Conservation (phyloP, 1,140 invertebrate genomes). For the Aporrectodea caliginosa region DNA sequence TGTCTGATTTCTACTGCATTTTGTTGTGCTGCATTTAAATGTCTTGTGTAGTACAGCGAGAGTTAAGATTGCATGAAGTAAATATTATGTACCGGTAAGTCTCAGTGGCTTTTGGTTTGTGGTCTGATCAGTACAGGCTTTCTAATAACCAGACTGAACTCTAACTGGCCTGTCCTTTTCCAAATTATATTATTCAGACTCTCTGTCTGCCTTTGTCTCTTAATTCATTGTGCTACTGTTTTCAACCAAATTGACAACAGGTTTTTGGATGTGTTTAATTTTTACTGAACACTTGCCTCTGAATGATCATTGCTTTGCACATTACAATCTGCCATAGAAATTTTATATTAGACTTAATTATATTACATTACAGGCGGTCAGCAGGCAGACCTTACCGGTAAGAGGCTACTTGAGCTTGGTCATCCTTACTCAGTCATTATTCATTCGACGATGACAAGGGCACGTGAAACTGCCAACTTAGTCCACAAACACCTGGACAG, state of each 20-base stretch:
- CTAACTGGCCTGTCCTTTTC: no score
- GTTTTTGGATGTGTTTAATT: conserved; percentile 31
- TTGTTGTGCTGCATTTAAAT: no score
- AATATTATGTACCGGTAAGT: no score
- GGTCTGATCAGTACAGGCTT: no score
- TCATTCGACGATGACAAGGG: conserved; percentile 87
- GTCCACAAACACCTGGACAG: conserved; percentile 66
- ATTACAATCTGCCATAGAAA: conserved; percentile 11
- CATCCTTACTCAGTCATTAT: conserved; percentile 75
- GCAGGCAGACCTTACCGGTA: conserved; percentile 78
- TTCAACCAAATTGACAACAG: neutral
- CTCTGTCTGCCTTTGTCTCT: neutral
- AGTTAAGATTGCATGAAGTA: no score
- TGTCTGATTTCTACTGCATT: no score
- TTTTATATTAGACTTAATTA: conserved; percentile 32
- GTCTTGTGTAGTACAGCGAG: no score
- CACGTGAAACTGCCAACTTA: conserved; percentile 81
- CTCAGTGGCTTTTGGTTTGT: no score
- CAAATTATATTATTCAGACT: neutral
- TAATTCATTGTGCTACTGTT: neutral
- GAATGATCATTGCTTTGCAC: conserved; percentile 18
- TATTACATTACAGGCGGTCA: conserved; percentile 65
- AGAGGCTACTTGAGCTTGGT: conserved; percentile 63
- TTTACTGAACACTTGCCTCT: conserved; percentile 27
- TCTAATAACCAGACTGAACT: no score